Evolutionary conservation across 1,140 invertebrate species (phyloP), one percentile per base, ranked within the genome.

Genomic region (Cardiocondyla obscurior): DNA sequence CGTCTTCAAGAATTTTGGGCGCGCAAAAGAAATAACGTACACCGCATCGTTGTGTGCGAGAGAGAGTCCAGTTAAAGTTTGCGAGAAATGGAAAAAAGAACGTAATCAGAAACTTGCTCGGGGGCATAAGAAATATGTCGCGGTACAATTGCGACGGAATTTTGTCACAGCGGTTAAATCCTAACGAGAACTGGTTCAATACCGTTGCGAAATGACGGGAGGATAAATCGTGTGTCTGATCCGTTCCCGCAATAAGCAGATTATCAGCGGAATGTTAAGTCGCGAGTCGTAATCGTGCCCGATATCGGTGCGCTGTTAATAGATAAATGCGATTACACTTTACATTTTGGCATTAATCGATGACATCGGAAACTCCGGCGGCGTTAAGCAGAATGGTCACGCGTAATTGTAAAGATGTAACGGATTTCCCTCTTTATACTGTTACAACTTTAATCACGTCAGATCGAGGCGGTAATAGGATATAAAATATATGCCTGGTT

Each of bases 321-420:
- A 85, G 85, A 85, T 87, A 87, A 73, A 85, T 58, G 42, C 58
- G 79, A 85, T 87, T 87, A 82, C 62, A 62, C 44, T 55, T 44
- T 57, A 33, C 82, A 51, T 73, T 65, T 51, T 16, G 67, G 46
- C 46, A 49, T 33, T 76, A 85, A 86, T 82, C 85, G 77, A 86
- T 82, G 82, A 67, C 83, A 28, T 14, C 70, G 25, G 19, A 62
- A 44, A 42, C 57, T 64, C 53, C 70, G 65, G 55, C 10, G 22
- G 10, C 70, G 19, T 10, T 65, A 53, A 64, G 49, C 49, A 10
- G 22, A 36, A 16, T 39, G 39, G 14, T 44, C 49, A 60, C 62
- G 69, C 60, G 28, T 77, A 76, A 81, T 81, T 81, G 46, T 44
- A 62, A 19, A 81, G 69, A 73, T 57, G 25, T 73, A 73, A 57